Evolutionary conservation across 2,888 invertebrate species (phyloP), one percentile per base, ranked within the genome.

Genomic region (Congeria kusceri): DNA sequence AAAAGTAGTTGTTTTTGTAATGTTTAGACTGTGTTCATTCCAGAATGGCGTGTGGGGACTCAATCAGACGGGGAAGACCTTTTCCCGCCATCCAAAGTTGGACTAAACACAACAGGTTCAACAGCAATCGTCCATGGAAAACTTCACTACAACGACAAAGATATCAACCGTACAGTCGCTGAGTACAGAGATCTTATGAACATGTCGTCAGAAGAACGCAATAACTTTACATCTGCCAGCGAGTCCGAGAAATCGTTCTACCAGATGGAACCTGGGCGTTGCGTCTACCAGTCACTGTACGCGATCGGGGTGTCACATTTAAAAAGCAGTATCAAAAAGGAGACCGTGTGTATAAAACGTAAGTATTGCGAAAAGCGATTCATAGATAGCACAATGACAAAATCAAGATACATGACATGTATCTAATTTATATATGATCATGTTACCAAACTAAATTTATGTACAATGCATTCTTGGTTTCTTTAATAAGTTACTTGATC

Each of bases 11-110:
- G 11, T 32, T 11, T 4, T 7, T 32, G 32, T 11, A 32, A 32
- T 7, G 4, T 7, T 32, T 32, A 7, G 11, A 7, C 11, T 32
- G 11, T 7, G 11, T 4, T 32, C 32, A 32, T 39, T 39, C 1
- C 39, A 88, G 88, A 87, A 70, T 87, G 87, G 88, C 69, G 80
- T 29, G 75, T 88, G 49, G 88, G 86, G 11, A 76, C 85, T 28
- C 18, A 18, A 1, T 58, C 29, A 46, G 76, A 62, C 11, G 67
- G 58, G 7, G 23, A 59, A 11, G 86, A 88, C 39, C 77, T 88
- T 9, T 81, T 87, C 44, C 88, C 88, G 15, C 47, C 81, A 9
- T 75, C 85, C 0, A 83, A 76, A 58, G 81, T 83, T 13, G 87
- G 88, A 0, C 39, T 77, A 0, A 58, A 72, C 0, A 64, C 59